Evolutionary conservation across 2,113 vertebrate species (phyloP), one percentile per base, ranked within the genome.

Genomic region (Xiphias gladius): DNA sequence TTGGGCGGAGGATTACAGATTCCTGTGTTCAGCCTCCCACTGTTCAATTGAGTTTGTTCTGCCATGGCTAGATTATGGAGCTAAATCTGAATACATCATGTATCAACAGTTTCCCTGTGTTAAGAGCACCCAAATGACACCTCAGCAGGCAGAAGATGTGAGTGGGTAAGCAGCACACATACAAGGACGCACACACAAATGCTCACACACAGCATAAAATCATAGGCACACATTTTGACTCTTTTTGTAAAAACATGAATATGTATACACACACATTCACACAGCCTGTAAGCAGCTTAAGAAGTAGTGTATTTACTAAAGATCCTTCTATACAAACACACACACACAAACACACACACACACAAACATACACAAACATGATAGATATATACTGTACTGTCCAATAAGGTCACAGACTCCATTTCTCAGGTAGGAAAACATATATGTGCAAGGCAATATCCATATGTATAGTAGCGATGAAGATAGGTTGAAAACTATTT

Each of bases 11-110:
- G 87, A 91, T 93, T 93, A 92, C 66, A 73, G 79, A 84, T 86
- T 75, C 73, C 70, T 87, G 80, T 84, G 78, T 90, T 91, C 73
- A 76, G 64, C 86, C 76, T 88, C 82, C 87, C 65, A 83, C 76
- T 87, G 82, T 88, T 83, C 84, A 84, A 64, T 59, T 82, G 78
- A 77, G 88, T 90, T 91, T 91, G 81, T 69, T 88, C 88, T 91
- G 89, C 89, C 77, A 78, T 37, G 72, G 80, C 81, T 85, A 83
- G 90, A 94, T 93, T 94, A 92, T 84, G 17, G 79, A 69, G 35
- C 61, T 79, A 86, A 93, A 88, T 80, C 85, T 80, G 68, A 86
- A 67, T 88, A 84, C 80, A 85, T 79, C 85, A 75, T 87, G 80
- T 92, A 90, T 86, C 82, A 86, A 80, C 81, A 79, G 67, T 82